phyloP scores from a whole-genome alignment of 2,113 vertebrate genomes.

The Hucho hucho region DNA sequence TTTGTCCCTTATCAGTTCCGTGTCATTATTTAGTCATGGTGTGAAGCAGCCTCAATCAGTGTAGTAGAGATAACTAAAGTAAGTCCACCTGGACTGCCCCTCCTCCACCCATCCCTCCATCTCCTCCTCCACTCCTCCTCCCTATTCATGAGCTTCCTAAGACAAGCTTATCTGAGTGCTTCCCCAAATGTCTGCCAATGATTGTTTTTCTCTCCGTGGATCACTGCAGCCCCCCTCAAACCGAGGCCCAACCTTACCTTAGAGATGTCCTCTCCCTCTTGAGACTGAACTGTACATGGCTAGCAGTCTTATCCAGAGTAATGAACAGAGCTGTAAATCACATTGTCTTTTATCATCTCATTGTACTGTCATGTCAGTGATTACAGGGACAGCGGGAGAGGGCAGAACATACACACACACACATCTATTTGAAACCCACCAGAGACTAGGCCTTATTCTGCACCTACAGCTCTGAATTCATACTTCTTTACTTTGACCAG shows the following conservation, averaged over 20 bases:
- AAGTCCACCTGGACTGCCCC: not conserved
- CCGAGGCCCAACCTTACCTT: conserved; percentile 25
- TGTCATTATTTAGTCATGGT: not conserved
- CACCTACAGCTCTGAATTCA: conserved; percentile 48
- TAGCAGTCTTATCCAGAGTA: conserved; percentile 54
- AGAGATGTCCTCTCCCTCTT: not conserved
- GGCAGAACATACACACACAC: conserved; percentile 22
- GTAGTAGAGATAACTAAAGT: not conserved
- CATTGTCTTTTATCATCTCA: conserved; percentile 66
- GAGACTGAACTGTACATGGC: conserved; percentile 42
- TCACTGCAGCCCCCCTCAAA: conserved; percentile 16
- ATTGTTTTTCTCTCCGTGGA: conserved; percentile 30
- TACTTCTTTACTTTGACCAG: conserved; percentile 54
- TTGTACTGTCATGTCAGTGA: conserved; percentile 53
- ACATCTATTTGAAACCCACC: conserved; percentile 25
- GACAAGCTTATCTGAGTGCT: conserved; percentile 60
- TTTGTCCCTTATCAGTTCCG: not conserved
- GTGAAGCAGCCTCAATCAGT: no score
- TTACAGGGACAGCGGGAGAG: conserved; percentile 50
- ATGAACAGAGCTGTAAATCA: conserved; percentile 63
- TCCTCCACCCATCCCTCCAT: conserved; percentile 9
- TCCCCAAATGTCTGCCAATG: conserved; percentile 35
- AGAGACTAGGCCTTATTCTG: conserved; percentile 38
- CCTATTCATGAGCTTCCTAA: conserved; percentile 47
- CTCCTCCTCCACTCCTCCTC: conserved; percentile 17